Conservation (phyloP, 2,888 invertebrate species). For the Acanthosepion pharaonis region DNA sequence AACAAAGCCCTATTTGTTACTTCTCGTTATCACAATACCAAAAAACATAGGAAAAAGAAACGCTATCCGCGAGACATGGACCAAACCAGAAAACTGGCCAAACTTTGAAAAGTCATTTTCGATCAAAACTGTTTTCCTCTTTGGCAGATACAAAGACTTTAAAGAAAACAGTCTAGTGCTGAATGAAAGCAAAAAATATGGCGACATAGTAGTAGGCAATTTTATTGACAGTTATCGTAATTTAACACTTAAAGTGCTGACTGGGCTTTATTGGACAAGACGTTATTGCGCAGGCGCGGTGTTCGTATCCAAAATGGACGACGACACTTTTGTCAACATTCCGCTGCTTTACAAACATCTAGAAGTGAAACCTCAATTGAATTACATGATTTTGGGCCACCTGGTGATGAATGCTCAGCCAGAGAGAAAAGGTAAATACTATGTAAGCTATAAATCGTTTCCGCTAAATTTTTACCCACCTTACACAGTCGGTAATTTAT, state of each 20-base stretch:
- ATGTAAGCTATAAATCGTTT: constrained; percentile 67
- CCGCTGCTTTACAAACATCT: not conserved
- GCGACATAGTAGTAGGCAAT: not conserved
- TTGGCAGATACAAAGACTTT: not conserved
- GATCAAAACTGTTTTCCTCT: not conserved
- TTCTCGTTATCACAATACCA: not conserved
- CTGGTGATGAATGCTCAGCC: not conserved
- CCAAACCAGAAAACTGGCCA: not conserved
- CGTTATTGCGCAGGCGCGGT: not conserved
- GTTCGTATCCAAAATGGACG: not conserved
- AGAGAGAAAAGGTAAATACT: constrained; percentile 65
- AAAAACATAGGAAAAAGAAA: not conserved
- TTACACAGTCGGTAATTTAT: constrained; percentile 73
- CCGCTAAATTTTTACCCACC: constrained; percentile 65
- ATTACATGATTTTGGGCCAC: not conserved
- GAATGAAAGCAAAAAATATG: not conserved
- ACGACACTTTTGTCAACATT: constrained; percentile 12
- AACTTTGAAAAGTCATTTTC: not conserved
- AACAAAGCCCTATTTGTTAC: not conserved
- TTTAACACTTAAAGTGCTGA: not conserved
- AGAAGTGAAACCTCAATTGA: no score
- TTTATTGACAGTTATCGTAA: not conserved
- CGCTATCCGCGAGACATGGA: not conserved
- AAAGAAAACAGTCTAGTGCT: not conserved
- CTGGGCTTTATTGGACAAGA: not conserved